Percentiles rank a stretch among this genome's conserved stretches.
phyloP scores from a whole-genome alignment of 2,888 invertebrate genomes.

The Uloborus plumipes region DNA sequence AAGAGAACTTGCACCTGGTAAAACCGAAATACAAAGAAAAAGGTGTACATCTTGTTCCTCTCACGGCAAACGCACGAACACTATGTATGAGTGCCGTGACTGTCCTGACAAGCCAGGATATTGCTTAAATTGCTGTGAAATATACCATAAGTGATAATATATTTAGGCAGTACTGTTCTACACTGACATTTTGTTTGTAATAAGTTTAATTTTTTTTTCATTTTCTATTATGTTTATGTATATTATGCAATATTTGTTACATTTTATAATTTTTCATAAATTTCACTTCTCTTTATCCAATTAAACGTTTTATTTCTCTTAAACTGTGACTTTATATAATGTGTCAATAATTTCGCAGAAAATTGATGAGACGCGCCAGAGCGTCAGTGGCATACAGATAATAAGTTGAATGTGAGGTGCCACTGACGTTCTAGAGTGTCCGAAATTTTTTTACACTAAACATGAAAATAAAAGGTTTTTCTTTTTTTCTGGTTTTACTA shows the following conservation, averaged over 20 bases:
- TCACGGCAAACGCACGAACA: no score
- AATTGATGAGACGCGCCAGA: conserved; percentile 20
- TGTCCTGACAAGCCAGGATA: no score
- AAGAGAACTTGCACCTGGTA: no score
- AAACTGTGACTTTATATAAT: conserved; percentile 30
- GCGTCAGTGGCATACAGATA: conserved; percentile 21
- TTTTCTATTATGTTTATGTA: conserved; percentile 20
- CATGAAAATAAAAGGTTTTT: conserved; percentile 2
- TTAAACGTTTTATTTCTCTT: conserved; percentile 26
- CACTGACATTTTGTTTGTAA: conserved; percentile 35
- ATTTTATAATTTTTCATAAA: conserved; percentile 9
- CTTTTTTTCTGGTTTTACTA: not conserved
- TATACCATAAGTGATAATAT: conserved; percentile 19
- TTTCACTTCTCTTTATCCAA: not conserved
- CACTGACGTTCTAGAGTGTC: not conserved
- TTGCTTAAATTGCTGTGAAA: no score
- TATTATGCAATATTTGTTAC: conserved; percentile 17
- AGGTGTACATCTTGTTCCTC: no score
- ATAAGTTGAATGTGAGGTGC: conserved; percentile 27
- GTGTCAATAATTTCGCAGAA: conserved; percentile 35
- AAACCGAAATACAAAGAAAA: no score
- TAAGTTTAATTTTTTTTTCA: conserved; percentile 6
- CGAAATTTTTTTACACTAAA: not conserved
- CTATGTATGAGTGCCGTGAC: no score
- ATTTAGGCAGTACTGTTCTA: conserved; percentile 21